A percentile compares a stretch with the other conserved stretches of the same genome.
These are phyloP conservation scores for Ficedula albicollis DNA, from an alignment of 2,797 vertebrate genomes.

Conservation along the genomic window DNA sequence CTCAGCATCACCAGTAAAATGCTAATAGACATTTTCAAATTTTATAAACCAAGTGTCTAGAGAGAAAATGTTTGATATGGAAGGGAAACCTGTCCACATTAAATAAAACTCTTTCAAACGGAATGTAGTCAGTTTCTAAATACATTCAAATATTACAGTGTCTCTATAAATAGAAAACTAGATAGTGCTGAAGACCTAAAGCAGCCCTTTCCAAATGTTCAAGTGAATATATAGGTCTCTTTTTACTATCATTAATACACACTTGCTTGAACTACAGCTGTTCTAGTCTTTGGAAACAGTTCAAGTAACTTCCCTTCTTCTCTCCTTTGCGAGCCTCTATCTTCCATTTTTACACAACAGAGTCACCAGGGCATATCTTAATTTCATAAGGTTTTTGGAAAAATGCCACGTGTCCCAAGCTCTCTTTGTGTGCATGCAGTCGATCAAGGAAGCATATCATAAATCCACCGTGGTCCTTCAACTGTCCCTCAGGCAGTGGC, in stretches of 20 bases:
- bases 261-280: conserved; percentile 49
- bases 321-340: not conserved
- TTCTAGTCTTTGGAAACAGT: conserved; percentile 52
- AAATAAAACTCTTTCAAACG: conserved; percentile 42
- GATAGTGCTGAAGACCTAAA: not conserved
- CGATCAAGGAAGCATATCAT: not conserved
- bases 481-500: not conserved
- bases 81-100: not conserved
- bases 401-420: not conserved
- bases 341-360: conserved; percentile 56
- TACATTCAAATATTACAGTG: conserved; percentile 26
- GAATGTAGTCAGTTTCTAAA: conserved; percentile 70
- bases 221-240: conserved; percentile 21
- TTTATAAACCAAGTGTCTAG: not conserved
- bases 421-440: not conserved
- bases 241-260: conserved; percentile 13
- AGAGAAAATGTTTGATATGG: not conserved
- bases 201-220: conserved; percentile 3
- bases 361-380: conserved; percentile 19
- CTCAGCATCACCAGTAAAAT: not conserved
- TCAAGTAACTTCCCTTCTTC: conserved; percentile 38
- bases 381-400: conserved; percentile 40
- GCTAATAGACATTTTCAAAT: not conserved
- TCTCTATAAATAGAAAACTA: conserved; percentile 21
- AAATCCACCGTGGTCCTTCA: not conserved